These are phyloP conservation scores for Phyllotreta cruciferae DNA, from an alignment of 2,888 invertebrate species.

Conservation along the genomic window DNA sequence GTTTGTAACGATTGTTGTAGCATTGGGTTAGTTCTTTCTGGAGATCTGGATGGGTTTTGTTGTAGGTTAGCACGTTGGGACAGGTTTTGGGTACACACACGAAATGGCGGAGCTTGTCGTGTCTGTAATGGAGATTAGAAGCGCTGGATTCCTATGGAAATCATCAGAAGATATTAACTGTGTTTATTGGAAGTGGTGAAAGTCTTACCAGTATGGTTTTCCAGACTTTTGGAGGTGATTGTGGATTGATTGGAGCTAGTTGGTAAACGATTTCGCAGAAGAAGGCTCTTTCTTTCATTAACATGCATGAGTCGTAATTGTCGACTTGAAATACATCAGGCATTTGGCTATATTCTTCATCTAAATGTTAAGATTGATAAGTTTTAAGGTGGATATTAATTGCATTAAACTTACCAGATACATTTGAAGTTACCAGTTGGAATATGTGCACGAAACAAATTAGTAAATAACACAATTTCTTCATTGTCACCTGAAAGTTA, in stretches of 20 bases:
- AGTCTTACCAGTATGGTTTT: conserved; percentile 41
- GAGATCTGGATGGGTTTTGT: conserved; percentile 35
- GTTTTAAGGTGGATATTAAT: no score
- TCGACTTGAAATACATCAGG: conserved; percentile 44
- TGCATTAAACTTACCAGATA: no score
- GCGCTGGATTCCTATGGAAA: conserved; percentile 35
- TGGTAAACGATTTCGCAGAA: conserved; percentile 41
- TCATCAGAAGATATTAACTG: not conserved
- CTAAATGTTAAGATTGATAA: conserved; percentile 23
- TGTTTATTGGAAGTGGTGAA: not conserved
- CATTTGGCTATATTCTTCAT: conserved; percentile 43
- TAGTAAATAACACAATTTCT: no score
- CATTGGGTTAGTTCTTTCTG: conserved; percentile 33
- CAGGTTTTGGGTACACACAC: conserved; percentile 44
- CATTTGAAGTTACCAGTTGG: no score
- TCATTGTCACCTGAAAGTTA: no score
- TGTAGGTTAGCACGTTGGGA: conserved; percentile 32
- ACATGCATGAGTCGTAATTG: conserved; percentile 46
- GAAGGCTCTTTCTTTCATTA: conserved; percentile 39
- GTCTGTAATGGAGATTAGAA: conserved; percentile 38
- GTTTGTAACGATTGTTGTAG: conserved; percentile 37
- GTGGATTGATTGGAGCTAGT: conserved; percentile 36
- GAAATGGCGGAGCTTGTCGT: conserved; percentile 40
- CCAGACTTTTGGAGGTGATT: conserved; percentile 40
- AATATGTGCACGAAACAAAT: no score